These are phyloP conservation scores for Ophiothrix spiculata DNA, from an alignment of 35 echinoderm and acorn worm species.

Conservation along the genomic window DNA sequence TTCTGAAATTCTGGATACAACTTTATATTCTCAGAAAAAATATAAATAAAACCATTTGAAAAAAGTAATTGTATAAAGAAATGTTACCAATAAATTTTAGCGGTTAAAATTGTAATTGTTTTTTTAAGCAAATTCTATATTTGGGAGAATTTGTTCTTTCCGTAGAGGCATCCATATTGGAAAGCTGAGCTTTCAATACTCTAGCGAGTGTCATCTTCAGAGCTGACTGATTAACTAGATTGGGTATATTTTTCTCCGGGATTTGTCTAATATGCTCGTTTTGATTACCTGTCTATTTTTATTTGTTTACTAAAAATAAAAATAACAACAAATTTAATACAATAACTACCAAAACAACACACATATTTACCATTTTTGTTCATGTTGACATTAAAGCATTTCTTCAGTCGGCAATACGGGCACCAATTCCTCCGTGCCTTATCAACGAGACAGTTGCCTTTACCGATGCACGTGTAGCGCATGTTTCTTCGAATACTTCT, in stretches of 20 bases:
- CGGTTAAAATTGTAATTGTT: not conserved
- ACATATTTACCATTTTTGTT: conserved; percentile 88
- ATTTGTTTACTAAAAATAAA: not conserved
- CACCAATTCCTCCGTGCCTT: conserved; percentile 98
- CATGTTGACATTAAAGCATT: conserved; percentile 98
- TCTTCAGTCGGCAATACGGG: conserved; percentile 88
- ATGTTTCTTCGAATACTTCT: conserved; percentile 84
- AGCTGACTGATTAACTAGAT: too few relatives aligned
- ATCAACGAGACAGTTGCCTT: too few relatives aligned
- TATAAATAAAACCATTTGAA: too few relatives aligned
- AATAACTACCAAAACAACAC: not conserved
- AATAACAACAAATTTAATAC: not conserved
- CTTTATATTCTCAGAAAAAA: not conserved
- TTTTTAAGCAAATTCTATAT: not conserved
- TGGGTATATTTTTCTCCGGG: not conserved
- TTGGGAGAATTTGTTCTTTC: too few relatives aligned
- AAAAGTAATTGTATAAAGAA: too few relatives aligned
- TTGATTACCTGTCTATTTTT: not conserved
- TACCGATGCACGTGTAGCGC: conserved; percentile 88
- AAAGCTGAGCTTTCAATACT: too few relatives aligned
- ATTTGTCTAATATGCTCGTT: not conserved
- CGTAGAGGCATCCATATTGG: too few relatives aligned
- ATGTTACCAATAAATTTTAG: too few relatives aligned
- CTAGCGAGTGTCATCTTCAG: too few relatives aligned
- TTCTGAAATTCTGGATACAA: not conserved